phyloP scores from a whole-genome alignment of 2,888 invertebrate genomes.

The Syrista parreyssii region DNA sequence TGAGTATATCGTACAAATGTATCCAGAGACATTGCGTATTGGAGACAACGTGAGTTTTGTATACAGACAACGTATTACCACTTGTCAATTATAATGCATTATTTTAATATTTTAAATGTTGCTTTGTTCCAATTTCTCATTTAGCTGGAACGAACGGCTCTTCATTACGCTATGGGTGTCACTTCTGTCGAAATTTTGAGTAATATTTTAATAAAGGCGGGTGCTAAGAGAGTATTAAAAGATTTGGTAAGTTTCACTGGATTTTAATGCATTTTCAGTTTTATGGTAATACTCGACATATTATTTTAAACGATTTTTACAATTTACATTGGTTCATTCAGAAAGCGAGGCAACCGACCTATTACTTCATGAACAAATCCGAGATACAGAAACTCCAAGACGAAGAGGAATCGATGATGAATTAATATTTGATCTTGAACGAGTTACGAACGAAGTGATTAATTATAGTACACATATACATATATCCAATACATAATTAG shows the following conservation, averaged over 20 bases:
- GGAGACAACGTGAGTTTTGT: conserved; percentile 83
- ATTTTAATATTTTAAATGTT: neutral
- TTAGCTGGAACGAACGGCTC: conserved; percentile 86
- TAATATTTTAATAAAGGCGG: conserved; percentile 82
- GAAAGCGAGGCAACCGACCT: conserved; percentile 89
- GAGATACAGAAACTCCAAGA: conserved; percentile 87
- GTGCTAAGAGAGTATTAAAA: conserved; percentile 84
- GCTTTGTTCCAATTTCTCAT: conserved; percentile 28
- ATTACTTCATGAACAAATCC: conserved; percentile 93
- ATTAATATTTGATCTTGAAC: neutral
- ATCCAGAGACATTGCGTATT: conserved; percentile 78
- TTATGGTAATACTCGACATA: neutral
- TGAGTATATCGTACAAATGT: conserved; percentile 78
- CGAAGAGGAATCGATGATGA: conserved; percentile 78
- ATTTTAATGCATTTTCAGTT: neutral
- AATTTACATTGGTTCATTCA: conserved; percentile 42
- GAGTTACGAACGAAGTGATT: neutral
- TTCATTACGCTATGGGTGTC: conserved; percentile 93
- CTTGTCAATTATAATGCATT: neutral
- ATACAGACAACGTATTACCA: neutral
- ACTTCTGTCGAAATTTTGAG: conserved; percentile 86
- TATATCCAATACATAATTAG: neutral
- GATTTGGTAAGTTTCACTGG: conserved; percentile 73
- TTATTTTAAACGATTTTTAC: neutral
- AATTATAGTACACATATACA: neutral